These are phyloP conservation scores for Andricus quercusramuli DNA, from an alignment of 2,888 invertebrate genomes.

Conservation along the genomic window DNA sequence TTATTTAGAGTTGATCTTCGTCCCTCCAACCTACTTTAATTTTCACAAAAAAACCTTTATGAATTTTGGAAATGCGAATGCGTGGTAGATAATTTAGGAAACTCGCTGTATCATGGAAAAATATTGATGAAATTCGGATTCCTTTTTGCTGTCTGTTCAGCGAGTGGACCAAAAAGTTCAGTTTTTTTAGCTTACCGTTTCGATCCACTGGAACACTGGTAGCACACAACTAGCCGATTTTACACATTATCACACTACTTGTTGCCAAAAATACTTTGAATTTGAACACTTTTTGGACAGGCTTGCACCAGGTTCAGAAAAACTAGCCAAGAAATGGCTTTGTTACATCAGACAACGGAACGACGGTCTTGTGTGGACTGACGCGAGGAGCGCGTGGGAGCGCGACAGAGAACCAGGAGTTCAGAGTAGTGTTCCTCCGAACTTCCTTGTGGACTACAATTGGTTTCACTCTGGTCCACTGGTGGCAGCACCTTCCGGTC, in stretches of 20 bases:
- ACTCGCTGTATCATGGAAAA: neutral
- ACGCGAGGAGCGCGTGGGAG: neutral
- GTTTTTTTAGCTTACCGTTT: conserved; percentile 17
- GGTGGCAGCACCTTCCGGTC: neutral
- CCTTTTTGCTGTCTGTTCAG: neutral
- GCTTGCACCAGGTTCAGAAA: conserved; percentile 14
- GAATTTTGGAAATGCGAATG: neutral
- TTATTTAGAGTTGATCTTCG: neutral
- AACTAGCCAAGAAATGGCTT: conserved; percentile 28
- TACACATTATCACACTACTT: conserved; percentile 17
- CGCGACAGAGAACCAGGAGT: neutral
- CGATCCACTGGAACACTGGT: neutral
- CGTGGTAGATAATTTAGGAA: neutral
- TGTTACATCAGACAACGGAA: conserved; percentile 6
- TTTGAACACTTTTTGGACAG: conserved; percentile 4
- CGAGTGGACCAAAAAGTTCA: conserved; percentile 8
- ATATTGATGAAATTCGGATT: conserved; percentile 31
- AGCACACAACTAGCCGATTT: conserved; percentile 10
- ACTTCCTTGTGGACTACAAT: neutral
- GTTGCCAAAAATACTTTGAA: neutral
- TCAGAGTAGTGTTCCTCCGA: neutral
- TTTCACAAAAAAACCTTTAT: neutral
- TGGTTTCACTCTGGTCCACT: neutral
- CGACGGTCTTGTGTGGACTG: conserved; percentile 15
- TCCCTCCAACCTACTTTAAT: neutral